These are phyloP conservation scores for Lasioglossum leucozonium DNA, from an alignment of 2,888 invertebrate genomes.

Conservation along the genomic window DNA sequence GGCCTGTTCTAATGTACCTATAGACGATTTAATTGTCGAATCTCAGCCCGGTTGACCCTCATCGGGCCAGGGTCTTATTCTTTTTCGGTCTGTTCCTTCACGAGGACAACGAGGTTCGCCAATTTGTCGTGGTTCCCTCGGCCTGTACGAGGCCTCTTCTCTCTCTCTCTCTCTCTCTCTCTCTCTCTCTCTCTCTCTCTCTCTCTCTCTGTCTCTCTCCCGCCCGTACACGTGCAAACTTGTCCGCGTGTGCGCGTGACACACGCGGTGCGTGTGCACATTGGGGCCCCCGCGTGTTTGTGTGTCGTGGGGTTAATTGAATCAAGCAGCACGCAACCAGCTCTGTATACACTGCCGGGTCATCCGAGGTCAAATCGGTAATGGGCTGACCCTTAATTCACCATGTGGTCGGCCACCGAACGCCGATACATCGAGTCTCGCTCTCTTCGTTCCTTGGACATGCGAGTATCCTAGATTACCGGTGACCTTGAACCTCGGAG, in stretches of 20 bases:
- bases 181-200: too few relatives aligned
- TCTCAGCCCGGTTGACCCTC: slow-evolving; percentile 31
- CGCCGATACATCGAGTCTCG: slow-evolving; percentile 73
- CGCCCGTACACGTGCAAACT: slow-evolving; percentile 64
- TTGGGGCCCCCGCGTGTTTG: slow-evolving; percentile 49
- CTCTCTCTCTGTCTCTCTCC: too few relatives aligned
- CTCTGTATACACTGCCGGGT: slow-evolving; percentile 79
- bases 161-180: too few relatives aligned
- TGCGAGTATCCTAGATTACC: slow-evolving; percentile 69
- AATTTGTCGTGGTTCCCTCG: slow-evolving; percentile 53
- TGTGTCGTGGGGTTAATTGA: slow-evolving; percentile 81
- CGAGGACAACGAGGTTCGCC: slow-evolving; percentile 53
- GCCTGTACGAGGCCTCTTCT: slow-evolving; percentile 19
- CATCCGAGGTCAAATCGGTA: slow-evolving; percentile 82
- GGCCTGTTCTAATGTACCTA: not conserved
- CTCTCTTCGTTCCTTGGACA: slow-evolving; percentile 67
- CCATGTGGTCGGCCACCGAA: slow-evolving; percentile 74
- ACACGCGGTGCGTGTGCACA: slow-evolving; percentile 27
- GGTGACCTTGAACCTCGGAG: slow-evolving; percentile 68
- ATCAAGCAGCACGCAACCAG: slow-evolving; percentile 82
- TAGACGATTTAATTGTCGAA: slow-evolving; percentile 27
- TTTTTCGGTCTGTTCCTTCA: slow-evolving; percentile 13
- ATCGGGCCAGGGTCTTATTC: not conserved
- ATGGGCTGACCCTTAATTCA: slow-evolving; percentile 81
- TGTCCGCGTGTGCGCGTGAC: slow-evolving; percentile 48